phyloP scores from a whole-genome alignment of 2,888 invertebrate genomes.

The Caenorhabditis drosophilae region DNA sequence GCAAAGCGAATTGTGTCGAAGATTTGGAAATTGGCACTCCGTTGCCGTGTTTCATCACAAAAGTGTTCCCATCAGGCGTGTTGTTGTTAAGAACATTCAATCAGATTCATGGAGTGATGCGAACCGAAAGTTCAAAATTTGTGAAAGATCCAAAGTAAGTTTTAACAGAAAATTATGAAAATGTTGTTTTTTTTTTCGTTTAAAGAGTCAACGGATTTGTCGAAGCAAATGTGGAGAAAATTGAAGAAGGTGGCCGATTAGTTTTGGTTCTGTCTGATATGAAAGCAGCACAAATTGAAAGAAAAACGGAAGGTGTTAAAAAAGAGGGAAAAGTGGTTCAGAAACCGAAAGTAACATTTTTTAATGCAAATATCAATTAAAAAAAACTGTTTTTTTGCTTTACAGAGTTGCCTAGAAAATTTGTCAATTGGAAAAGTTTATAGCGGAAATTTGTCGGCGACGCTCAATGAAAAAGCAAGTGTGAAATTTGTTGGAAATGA shows the following conservation, averaged over 20 bases:
- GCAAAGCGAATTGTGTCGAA: neutral
- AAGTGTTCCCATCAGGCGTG: slow-evolving; percentile 45
- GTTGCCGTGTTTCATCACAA: slow-evolving; percentile 37
- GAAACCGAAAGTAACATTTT: slow-evolving; percentile 21
- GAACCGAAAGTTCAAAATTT: slow-evolving; percentile 1
- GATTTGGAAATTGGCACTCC: slow-evolving; percentile 13
- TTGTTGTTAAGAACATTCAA: slow-evolving; percentile 56
- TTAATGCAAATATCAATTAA: too few relatives aligned
- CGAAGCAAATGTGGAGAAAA: slow-evolving; percentile 24
- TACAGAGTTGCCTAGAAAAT: too few relatives aligned
- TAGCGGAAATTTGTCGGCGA: slow-evolving; percentile 12
- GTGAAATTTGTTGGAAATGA: slow-evolving; percentile 21
- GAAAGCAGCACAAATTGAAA: neutral
- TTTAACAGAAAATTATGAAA: neutral
- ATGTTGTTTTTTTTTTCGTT: neutral
- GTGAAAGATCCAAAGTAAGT: slow-evolving; percentile 2
- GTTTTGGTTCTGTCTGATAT: slow-evolving; percentile 19
- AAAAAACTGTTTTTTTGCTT: too few relatives aligned
- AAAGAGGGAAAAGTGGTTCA: slow-evolving; percentile 20
- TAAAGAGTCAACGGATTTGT: slow-evolving; percentile 25
- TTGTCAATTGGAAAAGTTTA: slow-evolving; percentile 30
- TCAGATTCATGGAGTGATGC: slow-evolving; percentile 32
- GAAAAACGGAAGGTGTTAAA: slow-evolving; percentile 1
- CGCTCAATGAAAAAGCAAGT: slow-evolving; percentile 19
- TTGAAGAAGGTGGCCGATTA: slow-evolving; percentile 18